Percentiles rank a stretch among this genome's conserved stretches.
phyloP scores from a whole-genome alignment of 2,888 invertebrate genomes.

The Bibio marci region DNA sequence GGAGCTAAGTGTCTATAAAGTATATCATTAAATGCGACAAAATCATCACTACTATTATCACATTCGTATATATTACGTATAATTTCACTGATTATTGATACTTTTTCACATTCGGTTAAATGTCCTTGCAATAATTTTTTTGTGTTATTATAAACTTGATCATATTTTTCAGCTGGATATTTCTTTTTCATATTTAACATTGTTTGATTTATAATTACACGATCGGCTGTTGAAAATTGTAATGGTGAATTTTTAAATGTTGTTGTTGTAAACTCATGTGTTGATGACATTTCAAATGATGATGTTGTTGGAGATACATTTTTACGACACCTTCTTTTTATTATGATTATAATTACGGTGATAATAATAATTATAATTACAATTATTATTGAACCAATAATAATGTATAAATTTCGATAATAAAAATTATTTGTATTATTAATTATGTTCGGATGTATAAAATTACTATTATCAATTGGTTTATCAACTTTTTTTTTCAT shows the following conservation, averaged over 20 bases:
- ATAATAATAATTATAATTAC: not conserved
- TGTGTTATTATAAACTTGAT: constrained; percentile 15
- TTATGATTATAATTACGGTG: not conserved
- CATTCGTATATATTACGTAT: constrained; percentile 16
- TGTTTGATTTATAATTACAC: constrained; percentile 17
- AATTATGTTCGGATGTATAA: constrained; percentile 18
- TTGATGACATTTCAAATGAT: not conserved
- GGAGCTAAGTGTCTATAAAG: constrained; percentile 17
- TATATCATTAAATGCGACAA: constrained; percentile 19
- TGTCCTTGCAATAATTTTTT: constrained; percentile 15
- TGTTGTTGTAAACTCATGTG: constrained; percentile 1
- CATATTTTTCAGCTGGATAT: constrained; percentile 18
- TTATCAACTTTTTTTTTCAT: constrained; percentile 16
- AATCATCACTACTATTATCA: constrained; percentile 17
- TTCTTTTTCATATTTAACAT: constrained; percentile 16
- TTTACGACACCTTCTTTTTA: not conserved
- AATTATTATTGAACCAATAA: constrained; percentile 2
- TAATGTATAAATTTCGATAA: constrained; percentile 5
- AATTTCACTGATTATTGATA: constrained; percentile 18
- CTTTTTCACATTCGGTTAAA: constrained; percentile 18
- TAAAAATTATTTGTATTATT: constrained; percentile 8
- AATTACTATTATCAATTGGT: constrained; percentile 18
- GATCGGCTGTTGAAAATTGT: constrained; percentile 17
- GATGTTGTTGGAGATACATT: not conserved
- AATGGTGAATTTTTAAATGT: constrained; percentile 1